A percentile compares a stretch with the other conserved stretches of the same genome.
Conservation (phyloP, 2,888 invertebrate genomes). For the Leptinotarsa juncta region DNA sequence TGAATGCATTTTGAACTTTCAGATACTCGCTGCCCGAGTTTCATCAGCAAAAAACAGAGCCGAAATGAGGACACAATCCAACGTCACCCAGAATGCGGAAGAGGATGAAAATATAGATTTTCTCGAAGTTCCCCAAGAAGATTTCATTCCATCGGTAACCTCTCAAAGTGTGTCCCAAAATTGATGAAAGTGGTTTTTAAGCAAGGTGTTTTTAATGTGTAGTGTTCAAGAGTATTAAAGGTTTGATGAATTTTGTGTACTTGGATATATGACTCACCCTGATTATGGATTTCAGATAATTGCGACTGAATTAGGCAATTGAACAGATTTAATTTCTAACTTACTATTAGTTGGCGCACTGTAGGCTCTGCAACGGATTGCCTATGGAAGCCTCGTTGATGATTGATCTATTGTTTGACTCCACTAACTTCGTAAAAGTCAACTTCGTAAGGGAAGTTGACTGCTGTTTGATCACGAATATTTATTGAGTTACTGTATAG, state of each 20-base stretch:
- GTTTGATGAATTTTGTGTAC: neutral
- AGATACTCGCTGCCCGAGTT: slow-evolving; percentile 57
- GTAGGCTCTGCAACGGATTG: too few species aligned
- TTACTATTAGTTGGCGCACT: too few species aligned
- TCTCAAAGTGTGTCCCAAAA: neutral
- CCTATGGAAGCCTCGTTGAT: too few species aligned
- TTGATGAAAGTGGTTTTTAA: neutral
- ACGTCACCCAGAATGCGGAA: neutral
- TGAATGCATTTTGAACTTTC: neutral
- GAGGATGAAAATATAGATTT: slow-evolving; percentile 33
- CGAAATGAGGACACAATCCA: slow-evolving; percentile 30
- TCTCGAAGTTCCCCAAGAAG: slow-evolving; percentile 30
- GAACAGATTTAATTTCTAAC: too few species aligned
- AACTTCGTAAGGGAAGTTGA: too few species aligned
- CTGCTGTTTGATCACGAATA: too few species aligned
- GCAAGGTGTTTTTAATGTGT: neutral
- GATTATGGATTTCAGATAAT: too few species aligned
- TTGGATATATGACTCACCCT: neutral
- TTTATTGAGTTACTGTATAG: too few species aligned
- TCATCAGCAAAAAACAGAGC: slow-evolving; percentile 60
- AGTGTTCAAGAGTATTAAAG: neutral
- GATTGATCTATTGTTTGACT: too few species aligned
- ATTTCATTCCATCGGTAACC: neutral
- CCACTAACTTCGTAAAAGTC: too few species aligned
- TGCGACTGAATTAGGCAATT: too few species aligned